These are phyloP conservation scores for Coptodon bakossiorum DNA, from an alignment of 2,113 vertebrate genomes.

Conservation along the genomic window DNA sequence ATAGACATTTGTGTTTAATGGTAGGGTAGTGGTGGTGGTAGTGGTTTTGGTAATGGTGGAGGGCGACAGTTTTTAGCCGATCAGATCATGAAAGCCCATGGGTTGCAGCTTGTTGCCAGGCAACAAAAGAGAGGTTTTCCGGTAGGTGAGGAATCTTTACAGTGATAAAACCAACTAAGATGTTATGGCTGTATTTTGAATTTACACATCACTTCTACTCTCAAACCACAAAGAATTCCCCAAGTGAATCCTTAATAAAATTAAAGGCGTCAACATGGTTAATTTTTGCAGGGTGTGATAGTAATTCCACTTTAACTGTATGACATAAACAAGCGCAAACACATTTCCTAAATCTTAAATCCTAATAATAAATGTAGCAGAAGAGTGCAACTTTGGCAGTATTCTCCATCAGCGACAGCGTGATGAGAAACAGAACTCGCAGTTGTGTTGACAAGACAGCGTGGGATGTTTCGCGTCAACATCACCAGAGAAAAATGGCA, in stretches of 20 bases:
- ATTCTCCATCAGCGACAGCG: not conserved
- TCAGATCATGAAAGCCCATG: constrained; percentile 5
- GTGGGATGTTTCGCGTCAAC: constrained; percentile 17
- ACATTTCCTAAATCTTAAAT: not conserved
- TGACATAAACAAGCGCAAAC: not conserved
- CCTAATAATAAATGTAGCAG: not conserved
- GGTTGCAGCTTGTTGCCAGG: constrained; percentile 73
- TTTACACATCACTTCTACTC: not conserved
- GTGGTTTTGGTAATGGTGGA: not conserved
- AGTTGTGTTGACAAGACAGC: not conserved
- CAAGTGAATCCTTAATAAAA: not conserved
- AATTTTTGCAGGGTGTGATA: not conserved
- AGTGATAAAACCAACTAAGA: not conserved
- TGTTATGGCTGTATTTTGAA: not conserved
- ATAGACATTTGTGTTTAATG: not conserved
- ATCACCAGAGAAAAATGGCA: constrained; percentile 17
- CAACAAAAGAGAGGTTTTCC: constrained; percentile 66
- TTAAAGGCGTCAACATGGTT: not conserved
- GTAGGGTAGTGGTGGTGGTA: not conserved
- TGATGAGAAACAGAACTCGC: not conserved
- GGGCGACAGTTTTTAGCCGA: not conserved
- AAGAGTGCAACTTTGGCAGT: not conserved
- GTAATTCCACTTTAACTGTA: not conserved
- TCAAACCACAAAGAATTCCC: not conserved
- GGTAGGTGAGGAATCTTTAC: constrained; percentile 28